These are phyloP conservation scores for Periplaneta americana DNA, from an alignment of 1,140 invertebrate genomes.

Conservation along the genomic window DNA sequence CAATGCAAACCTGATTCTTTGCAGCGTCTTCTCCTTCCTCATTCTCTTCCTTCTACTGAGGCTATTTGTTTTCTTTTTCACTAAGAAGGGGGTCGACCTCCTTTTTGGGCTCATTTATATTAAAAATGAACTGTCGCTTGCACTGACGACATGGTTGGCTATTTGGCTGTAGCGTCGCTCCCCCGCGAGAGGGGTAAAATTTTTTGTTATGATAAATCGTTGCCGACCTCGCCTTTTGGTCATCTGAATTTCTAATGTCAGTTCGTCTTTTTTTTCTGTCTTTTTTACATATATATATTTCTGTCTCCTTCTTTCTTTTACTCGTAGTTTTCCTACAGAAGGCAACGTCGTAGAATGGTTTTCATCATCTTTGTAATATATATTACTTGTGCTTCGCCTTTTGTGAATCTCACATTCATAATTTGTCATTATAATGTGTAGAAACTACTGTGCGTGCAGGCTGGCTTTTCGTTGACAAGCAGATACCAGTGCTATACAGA, in stretches of 20 bases:
- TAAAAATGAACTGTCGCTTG: constrained; percentile 26
- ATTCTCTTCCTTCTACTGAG: background rate
- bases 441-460: background rate
- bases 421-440: constrained; percentile 11
- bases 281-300: background rate
- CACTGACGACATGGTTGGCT: constrained; percentile 16
- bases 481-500: background rate
- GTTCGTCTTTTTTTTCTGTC: background rate
- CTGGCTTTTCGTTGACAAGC: background rate
- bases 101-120: constrained; percentile 21
- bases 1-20: background rate
- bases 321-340: background rate
- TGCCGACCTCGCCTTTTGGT: constrained; percentile 2
- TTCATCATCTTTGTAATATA: background rate
- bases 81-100: background rate
- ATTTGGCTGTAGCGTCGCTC: background rate
- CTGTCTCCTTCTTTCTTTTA: background rate
- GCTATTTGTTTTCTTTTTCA: background rate
- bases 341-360: background rate
- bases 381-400: background rate
- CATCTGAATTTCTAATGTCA: constrained; percentile 19
- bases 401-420: background rate
- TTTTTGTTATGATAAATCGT: constrained; percentile 15
- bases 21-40: background rate
- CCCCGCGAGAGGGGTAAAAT: background rate